phyloP scores from a whole-genome alignment of 2,888 invertebrate genomes.

The Chydorus sphaericus region DNA sequence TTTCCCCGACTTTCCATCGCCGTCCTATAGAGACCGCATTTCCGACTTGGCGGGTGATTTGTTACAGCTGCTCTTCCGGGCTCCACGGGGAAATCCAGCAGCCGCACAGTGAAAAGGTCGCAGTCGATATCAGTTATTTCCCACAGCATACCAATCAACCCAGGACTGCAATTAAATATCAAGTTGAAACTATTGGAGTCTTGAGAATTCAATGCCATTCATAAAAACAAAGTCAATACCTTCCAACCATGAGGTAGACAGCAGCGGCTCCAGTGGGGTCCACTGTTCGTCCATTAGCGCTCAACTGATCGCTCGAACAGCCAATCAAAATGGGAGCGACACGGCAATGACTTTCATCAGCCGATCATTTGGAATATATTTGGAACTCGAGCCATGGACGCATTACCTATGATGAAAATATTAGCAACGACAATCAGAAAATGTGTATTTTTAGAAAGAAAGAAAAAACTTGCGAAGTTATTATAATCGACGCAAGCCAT shows the following conservation, averaged over 20 bases:
- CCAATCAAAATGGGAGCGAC: constrained; percentile 51
- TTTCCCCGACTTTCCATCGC: constrained; percentile 31
- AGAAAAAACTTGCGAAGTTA: no score
- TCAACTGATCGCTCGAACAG: constrained; percentile 48
- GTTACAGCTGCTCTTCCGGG: no score
- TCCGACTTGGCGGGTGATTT: not conserved
- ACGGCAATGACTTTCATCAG: constrained; percentile 38
- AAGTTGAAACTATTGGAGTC: constrained; percentile 8
- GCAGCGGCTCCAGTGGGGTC: constrained; percentile 45
- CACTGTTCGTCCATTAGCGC: constrained; percentile 34
- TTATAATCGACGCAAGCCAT: no score
- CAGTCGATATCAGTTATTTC: constrained; percentile 56
- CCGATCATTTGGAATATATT: constrained; percentile 30
- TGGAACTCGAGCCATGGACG: constrained; percentile 60
- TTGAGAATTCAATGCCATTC: constrained; percentile 4
- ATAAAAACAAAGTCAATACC: constrained; percentile 34
- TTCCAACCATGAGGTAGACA: constrained; percentile 46
- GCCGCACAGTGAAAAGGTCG: constrained; percentile 42
- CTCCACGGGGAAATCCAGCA: constrained; percentile 40
- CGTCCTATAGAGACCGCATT: constrained; percentile 23
- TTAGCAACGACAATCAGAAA: no score
- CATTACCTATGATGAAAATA: no score
- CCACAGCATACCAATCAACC: constrained; percentile 63
- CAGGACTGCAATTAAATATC: constrained; percentile 38
- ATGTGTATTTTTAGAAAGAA: no score